phyloP scores from a whole-genome alignment of 2,113 vertebrate genomes.

The Thomomys bottae region DNA sequence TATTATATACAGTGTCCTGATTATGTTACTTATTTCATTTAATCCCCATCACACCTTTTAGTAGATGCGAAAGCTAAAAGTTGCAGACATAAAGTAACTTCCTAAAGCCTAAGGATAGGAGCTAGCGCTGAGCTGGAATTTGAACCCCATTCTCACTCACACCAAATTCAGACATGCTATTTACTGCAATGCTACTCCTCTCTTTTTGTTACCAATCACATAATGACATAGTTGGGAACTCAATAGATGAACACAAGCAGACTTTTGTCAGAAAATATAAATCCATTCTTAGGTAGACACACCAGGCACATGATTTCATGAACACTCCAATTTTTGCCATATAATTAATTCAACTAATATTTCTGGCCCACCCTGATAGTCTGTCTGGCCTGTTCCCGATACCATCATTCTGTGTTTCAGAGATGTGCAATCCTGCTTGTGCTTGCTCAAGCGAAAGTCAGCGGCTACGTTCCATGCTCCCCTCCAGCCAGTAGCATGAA shows the following conservation, averaged over 20 bases:
- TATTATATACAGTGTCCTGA: not conserved
- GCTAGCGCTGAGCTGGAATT: not conserved
- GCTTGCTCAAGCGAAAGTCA: constrained; percentile 57
- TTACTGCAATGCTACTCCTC: not conserved
- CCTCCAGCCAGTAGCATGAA: not conserved
- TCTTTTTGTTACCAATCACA: not conserved
- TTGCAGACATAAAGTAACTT: not conserved
- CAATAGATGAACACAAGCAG: not conserved
- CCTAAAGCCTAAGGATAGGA: not conserved
- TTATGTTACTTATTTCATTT: not conserved
- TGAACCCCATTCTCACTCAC: not conserved
- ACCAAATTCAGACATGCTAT: not conserved
- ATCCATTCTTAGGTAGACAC: not conserved
- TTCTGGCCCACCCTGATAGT: constrained; percentile 28
- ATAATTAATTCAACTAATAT: constrained; percentile 53
- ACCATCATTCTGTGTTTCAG: constrained; percentile 18
- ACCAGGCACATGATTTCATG: not conserved
- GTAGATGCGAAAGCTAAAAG: not conserved
- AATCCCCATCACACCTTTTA: not conserved
- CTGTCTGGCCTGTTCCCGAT: not conserved
- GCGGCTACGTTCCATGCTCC: not conserved
- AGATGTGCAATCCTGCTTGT: constrained; percentile 12
- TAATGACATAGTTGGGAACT: not conserved
- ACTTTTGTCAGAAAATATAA: constrained; percentile 11
- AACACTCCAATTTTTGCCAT: constrained; percentile 36